Evolutionary conservation across 2,797 vertebrate species (phyloP), one percentile per base, ranked within the genome.

Genomic region (Lagorchestes hirsutus): DNA sequence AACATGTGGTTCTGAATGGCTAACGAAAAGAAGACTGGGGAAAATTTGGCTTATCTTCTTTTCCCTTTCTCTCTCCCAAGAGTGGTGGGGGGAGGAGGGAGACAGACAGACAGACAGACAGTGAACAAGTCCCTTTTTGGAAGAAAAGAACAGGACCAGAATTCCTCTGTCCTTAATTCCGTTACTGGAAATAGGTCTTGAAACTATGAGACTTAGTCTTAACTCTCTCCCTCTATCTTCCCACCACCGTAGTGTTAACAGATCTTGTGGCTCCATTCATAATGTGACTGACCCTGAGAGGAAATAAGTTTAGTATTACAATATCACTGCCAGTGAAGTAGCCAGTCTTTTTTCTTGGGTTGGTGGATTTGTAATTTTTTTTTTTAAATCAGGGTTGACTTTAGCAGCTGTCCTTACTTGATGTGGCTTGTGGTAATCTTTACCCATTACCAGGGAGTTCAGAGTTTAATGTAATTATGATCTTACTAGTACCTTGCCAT

Each of bases 41-140:
- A 95, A 90, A 90, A 2, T 90, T 92, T 95, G 55, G 92, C 29
- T 62, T 5, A 1, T 52, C 57, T 92, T 55, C 93, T 57, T 56
- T 54, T 56, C 11, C 1, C 10, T 0, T 90, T 87, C 56, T 50
- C 46, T 93, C 1, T 0, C 52, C 58, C 13, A 92, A 87, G 67
- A n/a, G 0, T 18, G 24, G 90, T 50, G 74, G 31, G 50, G 57
- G 94, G 34, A 18, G 34, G 67, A 13, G 1, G 10, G 52, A 67
- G 57, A 62, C 4, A 34, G 34, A 67, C 28, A 58, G 34, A 67
- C 28, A 58, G 9, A 10, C 13, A 62, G 31, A 62, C 59, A 34
- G 4, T 62, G 57, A 58, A 34, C 31, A 67, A 67, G 34, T 34
- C 34, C 5, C 13, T 16, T 67, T 34, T 67, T 67, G 1, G 31